A percentile compares a stretch with the other conserved stretches of the same genome.
Evolutionary conservation across 2,113 vertebrate genomes (phyloP).

Genomic region (Nerophis lumbriciformis): DNA sequence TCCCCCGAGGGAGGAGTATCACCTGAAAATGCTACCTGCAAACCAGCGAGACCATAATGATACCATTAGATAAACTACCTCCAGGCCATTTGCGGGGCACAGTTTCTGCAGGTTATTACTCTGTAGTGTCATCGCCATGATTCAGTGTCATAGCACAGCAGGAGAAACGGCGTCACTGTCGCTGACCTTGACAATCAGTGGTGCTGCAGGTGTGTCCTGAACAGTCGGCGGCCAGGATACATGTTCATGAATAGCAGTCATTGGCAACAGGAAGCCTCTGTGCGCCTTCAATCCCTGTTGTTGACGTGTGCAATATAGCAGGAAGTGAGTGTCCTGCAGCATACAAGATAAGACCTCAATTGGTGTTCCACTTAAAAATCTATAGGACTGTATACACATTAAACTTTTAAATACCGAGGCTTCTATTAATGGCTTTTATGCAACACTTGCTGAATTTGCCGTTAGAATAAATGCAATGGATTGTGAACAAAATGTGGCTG

Average conservation of each 20-base stretch:
- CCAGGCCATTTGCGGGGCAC: slow-evolving; percentile 7
- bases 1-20: slow-evolving; percentile 14
- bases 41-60: not conserved
- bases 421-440: not conserved
- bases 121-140: slow-evolving; percentile 19
- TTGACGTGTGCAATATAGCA: slow-evolving; percentile 12
- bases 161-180: slow-evolving; percentile 22
- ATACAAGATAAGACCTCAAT: slow-evolving; percentile 19
- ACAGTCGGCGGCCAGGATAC: slow-evolving; percentile 22
- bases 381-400: not conserved
- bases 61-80: slow-evolving; percentile 9
- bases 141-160: slow-evolving; percentile 16
- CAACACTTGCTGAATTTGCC: not conserved
- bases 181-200: slow-evolving; percentile 39
- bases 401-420: not conserved
- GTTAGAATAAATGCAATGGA: too few species aligned
- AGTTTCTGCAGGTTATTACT: not conserved
- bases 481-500: too few species aligned
- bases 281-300: slow-evolving; percentile 27
- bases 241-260: slow-evolving; percentile 49
- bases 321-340: slow-evolving; percentile 42
- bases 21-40: slow-evolving; percentile 21
- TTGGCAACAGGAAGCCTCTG: slow-evolving; percentile 47
- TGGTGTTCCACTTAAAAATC: slow-evolving; percentile 8
- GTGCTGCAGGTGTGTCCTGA: slow-evolving; percentile 67